Evolutionary conservation across 1,140 invertebrate species (phyloP).

Genomic region (Drosophila insularis): DNA sequence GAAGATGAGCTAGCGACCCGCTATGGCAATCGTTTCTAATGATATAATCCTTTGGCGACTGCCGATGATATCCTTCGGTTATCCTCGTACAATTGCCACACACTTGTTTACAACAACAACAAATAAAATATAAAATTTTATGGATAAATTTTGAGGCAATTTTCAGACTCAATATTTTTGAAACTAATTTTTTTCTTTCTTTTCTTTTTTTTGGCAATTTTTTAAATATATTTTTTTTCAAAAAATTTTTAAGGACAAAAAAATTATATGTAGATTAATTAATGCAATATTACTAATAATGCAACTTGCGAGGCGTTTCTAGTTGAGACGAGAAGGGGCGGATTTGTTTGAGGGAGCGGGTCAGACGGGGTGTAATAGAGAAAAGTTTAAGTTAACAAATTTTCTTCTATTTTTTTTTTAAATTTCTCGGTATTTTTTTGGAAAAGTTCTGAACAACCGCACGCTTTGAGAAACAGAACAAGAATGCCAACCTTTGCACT

Average conservation of each 20-base stretch:
- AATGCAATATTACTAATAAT: constrained; percentile 81
- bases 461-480: constrained; percentile 78
- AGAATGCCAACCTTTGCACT: constrained; percentile 79
- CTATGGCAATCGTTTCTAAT: not conserved
- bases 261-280: constrained; percentile 28
- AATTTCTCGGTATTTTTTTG: constrained; percentile 20
- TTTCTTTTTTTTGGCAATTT: constrained; percentile 7
- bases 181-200: constrained; percentile 14
- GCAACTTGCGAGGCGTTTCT: constrained; percentile 54
- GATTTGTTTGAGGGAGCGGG: not conserved
- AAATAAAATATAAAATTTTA: constrained; percentile 76
- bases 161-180: constrained; percentile 44
- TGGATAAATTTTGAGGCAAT: constrained; percentile 67
- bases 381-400: constrained; percentile 11
- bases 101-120: constrained; percentile 64
- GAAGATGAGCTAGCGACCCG: constrained; percentile 12
- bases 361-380: not conserved
- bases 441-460: constrained; percentile 72
- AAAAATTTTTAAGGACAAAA: constrained; percentile 30
- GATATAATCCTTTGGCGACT: constrained; percentile 34
- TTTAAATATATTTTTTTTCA: constrained; percentile 25
- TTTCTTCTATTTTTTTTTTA: constrained; percentile 16
- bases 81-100: constrained; percentile 56
- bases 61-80: constrained; percentile 26
- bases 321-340: constrained; percentile 40